phyloP scores from a whole-genome alignment of 2,797 vertebrate species.

The Amblyraja radiata region DNA sequence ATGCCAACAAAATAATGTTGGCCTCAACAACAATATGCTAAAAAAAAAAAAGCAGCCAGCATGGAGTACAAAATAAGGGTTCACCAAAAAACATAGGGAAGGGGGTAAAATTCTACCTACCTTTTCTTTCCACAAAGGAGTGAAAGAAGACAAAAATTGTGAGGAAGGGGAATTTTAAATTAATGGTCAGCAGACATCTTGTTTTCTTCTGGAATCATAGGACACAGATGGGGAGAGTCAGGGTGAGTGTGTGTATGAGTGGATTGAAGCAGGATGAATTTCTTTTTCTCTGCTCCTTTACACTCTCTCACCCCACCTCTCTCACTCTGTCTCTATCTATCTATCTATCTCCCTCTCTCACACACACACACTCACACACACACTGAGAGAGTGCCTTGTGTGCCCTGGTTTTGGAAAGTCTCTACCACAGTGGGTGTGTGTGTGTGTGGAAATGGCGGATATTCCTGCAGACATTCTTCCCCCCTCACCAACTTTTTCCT shows the following conservation, averaged over 20 bases:
- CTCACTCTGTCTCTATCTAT: not conserved
- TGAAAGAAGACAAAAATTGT: conserved; percentile 32
- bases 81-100: not conserved
- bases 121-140: conserved; percentile 3
- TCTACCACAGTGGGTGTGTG: not conserved
- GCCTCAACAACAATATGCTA: not conserved
- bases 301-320: no score
- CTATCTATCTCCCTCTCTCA: not conserved
- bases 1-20: not conserved
- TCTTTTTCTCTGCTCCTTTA: not conserved
- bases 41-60: not conserved
- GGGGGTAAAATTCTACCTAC: conserved; percentile 27
- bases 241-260: not conserved
- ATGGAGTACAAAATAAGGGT: not conserved
- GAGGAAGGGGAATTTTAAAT: conserved; percentile 31
- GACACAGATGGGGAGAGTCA: not conserved
- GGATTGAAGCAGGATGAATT: not conserved
- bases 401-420: not conserved
- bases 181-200: conserved; percentile 36
- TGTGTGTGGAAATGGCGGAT: conserved; percentile 19
- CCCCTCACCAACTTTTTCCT: conserved; percentile 28
- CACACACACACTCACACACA: no score
- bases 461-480: not conserved
- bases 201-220: conserved; percentile 20
- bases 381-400: no score